Percentiles rank a stretch among this genome's conserved stretches.
Evolutionary conservation across 2,888 invertebrate genomes (phyloP).

Genomic region (Troides helena): DNA sequence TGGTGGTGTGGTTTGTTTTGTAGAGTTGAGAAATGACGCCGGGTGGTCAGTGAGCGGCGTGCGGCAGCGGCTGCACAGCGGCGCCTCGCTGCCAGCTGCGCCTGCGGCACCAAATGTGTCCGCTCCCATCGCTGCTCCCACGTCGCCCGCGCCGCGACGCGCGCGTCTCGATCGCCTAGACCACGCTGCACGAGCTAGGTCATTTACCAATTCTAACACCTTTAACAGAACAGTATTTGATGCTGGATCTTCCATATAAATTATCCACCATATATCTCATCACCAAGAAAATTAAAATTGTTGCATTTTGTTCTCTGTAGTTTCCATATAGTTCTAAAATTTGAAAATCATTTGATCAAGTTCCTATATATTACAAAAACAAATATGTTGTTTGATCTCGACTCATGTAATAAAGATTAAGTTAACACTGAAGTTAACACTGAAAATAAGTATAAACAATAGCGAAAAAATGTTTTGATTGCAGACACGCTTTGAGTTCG

Average conservation of each 20-base stretch:
- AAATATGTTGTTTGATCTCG: too few species aligned
- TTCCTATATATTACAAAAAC: too few species aligned
- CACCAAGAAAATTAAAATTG: too few species aligned
- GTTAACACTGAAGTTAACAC: too few species aligned
- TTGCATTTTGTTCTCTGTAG: too few species aligned
- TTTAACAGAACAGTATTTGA: too few species aligned
- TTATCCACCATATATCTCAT: too few species aligned
- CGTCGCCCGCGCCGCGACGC: conserved; percentile 35
- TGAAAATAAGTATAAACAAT: background rate
- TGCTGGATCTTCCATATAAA: too few species aligned
- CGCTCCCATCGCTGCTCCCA: conserved; percentile 35
- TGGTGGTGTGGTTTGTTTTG: conserved; percentile 18
- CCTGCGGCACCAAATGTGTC: conserved; percentile 34
- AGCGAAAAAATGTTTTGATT: conserved; percentile 7
- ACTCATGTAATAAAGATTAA: too few species aligned
- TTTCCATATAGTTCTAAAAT: too few species aligned
- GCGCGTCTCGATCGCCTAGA: conserved; percentile 36
- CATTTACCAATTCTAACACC: background rate
- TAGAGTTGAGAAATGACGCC: conserved; percentile 35
- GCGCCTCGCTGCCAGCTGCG: conserved; percentile 56
- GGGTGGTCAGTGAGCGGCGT: conserved; percentile 41
- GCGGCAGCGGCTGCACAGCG: conserved; percentile 61
- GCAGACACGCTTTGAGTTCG: conserved; percentile 81
- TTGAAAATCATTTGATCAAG: too few species aligned
- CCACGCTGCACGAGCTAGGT: conserved; percentile 45